A percentile compares a stretch with the other conserved stretches of the same genome.
Conservation (phyloP, 2,113 vertebrate species). For the Propithecus coquereli region DNA sequence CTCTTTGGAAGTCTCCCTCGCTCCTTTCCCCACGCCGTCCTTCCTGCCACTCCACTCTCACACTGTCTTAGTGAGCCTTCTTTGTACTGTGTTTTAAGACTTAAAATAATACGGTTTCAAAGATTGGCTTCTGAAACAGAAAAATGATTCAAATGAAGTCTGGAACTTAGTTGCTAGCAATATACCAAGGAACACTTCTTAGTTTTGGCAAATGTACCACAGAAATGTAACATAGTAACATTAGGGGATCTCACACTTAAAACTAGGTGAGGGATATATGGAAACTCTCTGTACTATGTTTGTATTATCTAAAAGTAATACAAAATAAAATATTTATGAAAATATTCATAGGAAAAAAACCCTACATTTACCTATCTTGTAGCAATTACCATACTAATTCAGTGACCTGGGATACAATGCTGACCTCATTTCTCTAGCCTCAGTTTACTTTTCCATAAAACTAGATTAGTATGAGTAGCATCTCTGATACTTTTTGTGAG, state of each 20-base stretch:
- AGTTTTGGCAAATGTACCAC: neutral
- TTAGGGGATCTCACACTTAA: neutral
- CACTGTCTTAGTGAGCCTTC: neutral
- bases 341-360: neutral
- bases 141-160: neutral
- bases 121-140: neutral
- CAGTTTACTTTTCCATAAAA: neutral
- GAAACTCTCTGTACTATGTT: neutral
- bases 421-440: neutral
- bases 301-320: neutral
- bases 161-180: neutral
- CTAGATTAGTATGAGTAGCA: neutral
- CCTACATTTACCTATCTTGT: neutral
- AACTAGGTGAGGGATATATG: neutral
- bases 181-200: neutral
- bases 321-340: neutral
- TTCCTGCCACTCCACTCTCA: neutral
- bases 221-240: neutral
- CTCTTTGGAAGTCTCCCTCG: neutral
- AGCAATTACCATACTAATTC: neutral
- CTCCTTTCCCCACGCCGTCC: neutral
- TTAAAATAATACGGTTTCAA: neutral
- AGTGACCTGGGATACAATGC: neutral
- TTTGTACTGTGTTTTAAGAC: neutral
- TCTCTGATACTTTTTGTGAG: neutral